Base-by-base conservation (phyloP, 2,888 invertebrate genomes). In the Tipula lateralis region DNA sequence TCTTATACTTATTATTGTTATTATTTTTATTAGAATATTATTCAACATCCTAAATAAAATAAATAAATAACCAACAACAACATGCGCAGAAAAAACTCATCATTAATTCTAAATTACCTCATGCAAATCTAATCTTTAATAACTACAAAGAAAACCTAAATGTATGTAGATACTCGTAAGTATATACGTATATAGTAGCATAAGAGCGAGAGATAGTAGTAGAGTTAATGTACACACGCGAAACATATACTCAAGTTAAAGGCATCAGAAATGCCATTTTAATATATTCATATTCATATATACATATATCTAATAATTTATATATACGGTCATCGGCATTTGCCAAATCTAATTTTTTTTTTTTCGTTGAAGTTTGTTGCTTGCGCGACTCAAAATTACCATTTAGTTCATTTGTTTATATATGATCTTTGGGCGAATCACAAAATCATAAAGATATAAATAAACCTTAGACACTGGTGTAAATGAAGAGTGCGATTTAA, bases 21-120 rank as follows among this genome's bases (percentile, higher is more conserved):
- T 66, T 66, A 66, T 66, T 66, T 66, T 66, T 66, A 66, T 66
- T 66, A 66, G 66, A 66, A 66, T 66, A 66, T 66, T 66, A 66
- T 66, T 66, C 66, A 66, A 66, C 66, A 66, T 66, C 66, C 66
- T 66, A 66, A 66, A 19, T 50, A 50, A 50, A 50, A 50, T 50
- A 50, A 19, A 50, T 50, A 50, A 50, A 50, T 50, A 50, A 24
- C 24, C 66, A 66, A 66, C 66, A 66, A 66, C 66, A 24, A 39
- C 13, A 12, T 12, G 3, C 13, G 13, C 39, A 9, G 2, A 39
- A 66, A 24, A 66, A 66, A 66, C 66, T 66, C 66, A 66, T 66
- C 66, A 66, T 66, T 66, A 66, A 66, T 66, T 24, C 66, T 66
- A 66, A 66, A 66, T 66, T 66, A 66, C 66, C 66, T 66, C 66